Evolutionary conservation across 1,140 invertebrate species (phyloP).

Genomic region (Chironomus tepperi): DNA sequence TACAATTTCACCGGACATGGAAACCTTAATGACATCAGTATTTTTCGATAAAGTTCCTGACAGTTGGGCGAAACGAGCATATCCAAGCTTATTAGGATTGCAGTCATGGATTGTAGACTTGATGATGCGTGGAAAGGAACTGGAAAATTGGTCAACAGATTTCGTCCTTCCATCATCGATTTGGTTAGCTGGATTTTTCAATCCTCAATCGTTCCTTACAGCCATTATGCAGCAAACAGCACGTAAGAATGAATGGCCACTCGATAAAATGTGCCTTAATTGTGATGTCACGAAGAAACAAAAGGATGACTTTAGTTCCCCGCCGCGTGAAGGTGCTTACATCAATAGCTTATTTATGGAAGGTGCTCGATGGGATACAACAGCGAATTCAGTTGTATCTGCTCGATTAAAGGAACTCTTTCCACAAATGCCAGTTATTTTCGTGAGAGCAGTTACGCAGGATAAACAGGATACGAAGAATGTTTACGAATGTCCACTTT

Average conservation of each 20-base stretch:
- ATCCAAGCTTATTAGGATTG: constrained; percentile 80
- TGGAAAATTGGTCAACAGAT: constrained; percentile 70
- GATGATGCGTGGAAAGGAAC: constrained; percentile 62
- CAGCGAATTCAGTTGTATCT: constrained; percentile 66
- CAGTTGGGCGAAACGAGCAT: constrained; percentile 75
- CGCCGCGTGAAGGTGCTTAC: constrained; percentile 85
- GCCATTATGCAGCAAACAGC: constrained; percentile 96
- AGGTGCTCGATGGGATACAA: constrained; percentile 83
- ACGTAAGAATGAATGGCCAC: constrained; percentile 88
- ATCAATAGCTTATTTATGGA: constrained; percentile 88
- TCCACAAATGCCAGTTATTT: constrained; percentile 85
- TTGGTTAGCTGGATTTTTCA: constrained; percentile 92
- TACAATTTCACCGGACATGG: constrained; percentile 89
- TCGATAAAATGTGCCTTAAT: constrained; percentile 91
- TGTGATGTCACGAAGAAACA: constrained; percentile 90
- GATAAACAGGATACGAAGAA: constrained; percentile 83
- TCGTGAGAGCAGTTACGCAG: constrained; percentile 73
- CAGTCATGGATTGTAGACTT: constrained; percentile 83
- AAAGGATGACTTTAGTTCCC: constrained; percentile 65
- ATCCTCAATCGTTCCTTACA: constrained; percentile 92
- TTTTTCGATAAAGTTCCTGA: constrained; percentile 81
- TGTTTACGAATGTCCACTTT: constrained; percentile 88
- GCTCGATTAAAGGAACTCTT: constrained; percentile 83
- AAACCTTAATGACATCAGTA: constrained; percentile 70
- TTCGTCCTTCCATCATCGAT: constrained; percentile 74